Evolutionary conservation across 2,797 vertebrate genomes (phyloP), one percentile per base, ranked within the genome.

Genomic region (Arnoldichthys spilopterus): DNA sequence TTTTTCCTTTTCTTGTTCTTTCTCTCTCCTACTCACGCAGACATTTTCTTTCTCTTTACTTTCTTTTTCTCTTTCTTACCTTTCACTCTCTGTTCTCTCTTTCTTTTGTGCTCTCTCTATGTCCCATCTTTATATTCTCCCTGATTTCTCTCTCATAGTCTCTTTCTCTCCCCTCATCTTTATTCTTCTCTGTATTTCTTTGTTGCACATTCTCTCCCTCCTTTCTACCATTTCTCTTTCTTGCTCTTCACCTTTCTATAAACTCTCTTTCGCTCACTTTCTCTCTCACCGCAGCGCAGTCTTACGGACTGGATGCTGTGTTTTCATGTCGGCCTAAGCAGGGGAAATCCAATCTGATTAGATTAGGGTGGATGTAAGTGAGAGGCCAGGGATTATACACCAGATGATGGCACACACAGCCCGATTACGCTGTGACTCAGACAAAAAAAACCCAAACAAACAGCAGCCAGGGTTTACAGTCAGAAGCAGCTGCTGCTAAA

Each of bases 321-420:
- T 83, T 83, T 83, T 84, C 86, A 78, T 56, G 78, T 89, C 87
- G 78, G 79, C 61, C 84, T 88, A 81, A 78, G 78, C 79, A 77
- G 84, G 72, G 77, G 84, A 91, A 92, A 93, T 93, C 90, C 87
- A 80, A 91, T 88, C 84, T 83, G 83, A 86, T 87, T 86, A 86
- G 79, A 86, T 86, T 85, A 83, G 79, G 49, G 73, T 69, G 74
- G 76, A 85, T 78, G 84, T 82, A 82, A 85, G 77, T 53, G 77
- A 87, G 86, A 91, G 91, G 88, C 84, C 84, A 84, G 86, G 90
- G 92, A 93, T 92, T 93, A 92, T 86, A 75, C 51, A 69, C 58
- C 76, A 79, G 72, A 81, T 78, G 74, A 83, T 69, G 76, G 45
- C 63, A 84, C 67, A 76, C 76, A 70, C 72, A 80, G 59, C 45